Conservation (phyloP, 2,888 invertebrate species). For the Dioctria linearis region DNA sequence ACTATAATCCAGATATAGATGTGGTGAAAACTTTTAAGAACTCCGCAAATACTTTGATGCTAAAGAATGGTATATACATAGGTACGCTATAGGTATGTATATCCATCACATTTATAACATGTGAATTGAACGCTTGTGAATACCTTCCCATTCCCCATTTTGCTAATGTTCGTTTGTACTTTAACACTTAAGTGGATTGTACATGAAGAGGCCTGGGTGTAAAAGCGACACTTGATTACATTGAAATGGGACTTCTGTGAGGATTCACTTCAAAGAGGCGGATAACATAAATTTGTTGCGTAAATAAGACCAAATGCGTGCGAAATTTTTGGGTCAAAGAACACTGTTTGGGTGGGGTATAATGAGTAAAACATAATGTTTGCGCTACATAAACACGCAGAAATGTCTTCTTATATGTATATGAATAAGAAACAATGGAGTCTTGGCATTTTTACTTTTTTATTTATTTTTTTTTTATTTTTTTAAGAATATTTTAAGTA, state of each 20-base stretch:
- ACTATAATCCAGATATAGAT: constrained; percentile 13
- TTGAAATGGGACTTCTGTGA: constrained; percentile 11
- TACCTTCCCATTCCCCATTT: neutral
- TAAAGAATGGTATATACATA: neutral
- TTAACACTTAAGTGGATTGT: constrained; percentile 21
- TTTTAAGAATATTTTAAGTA: no score
- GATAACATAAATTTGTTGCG: neutral
- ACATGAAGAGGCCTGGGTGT: constrained; percentile 1
- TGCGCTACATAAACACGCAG: no score
- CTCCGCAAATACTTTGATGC: constrained; percentile 12
- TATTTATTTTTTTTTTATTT: no score
- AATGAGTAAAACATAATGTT: no score
- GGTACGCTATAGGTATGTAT: neutral
- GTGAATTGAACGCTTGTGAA: constrained; percentile 1
- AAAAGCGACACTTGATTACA: constrained; percentile 20
- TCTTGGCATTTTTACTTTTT: no score
- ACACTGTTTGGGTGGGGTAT: no score
- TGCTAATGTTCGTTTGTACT: constrained; percentile 22
- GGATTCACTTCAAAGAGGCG: constrained; percentile 5
- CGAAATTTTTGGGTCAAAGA: neutral
- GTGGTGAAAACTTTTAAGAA: constrained; percentile 20
- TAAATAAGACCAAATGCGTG: constrained; percentile 14
- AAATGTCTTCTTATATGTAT: no score
- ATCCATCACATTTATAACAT: no score
- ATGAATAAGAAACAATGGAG: no score